Evolutionary conservation across 1,140 invertebrate species (phyloP), one percentile per base, ranked within the genome.

Genomic region (Drosophila lacertosa): DNA sequence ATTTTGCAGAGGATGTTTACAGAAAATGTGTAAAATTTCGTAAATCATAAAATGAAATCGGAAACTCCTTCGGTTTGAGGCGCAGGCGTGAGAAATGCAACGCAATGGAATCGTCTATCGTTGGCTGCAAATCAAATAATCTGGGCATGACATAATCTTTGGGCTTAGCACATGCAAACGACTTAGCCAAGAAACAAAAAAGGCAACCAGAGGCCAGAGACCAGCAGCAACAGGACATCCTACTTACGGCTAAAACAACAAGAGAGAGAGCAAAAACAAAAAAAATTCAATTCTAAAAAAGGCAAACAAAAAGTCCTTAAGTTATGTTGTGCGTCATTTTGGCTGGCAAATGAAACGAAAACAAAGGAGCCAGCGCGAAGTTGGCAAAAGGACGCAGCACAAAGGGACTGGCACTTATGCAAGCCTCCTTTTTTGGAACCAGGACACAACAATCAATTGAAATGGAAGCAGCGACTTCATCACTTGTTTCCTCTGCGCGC

Each of bases 271-370:
- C n/a, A n/a, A n/a, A n/a, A 16, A 42, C 57, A 15, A 32, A 54
- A 18, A 20, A n/a, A 20, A 62, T 58, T 72, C 75, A 73, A 70
- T 88, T 88, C 67, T 66, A 79, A 66, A 90, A 90, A 90, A 90
- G 89, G 89, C 89, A 90, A 79, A 90, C 75, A 89, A 90, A 88
- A 90, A 90, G 89, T 90, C 89, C 89, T 90, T 90, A 90, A 90
- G 89, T 90, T 90, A 90, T 90, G 72, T 90, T 88, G 68, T 66
- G 62, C 76, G 68, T 78, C 74, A 81, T 75, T 80, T 69, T 75
- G 51, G 63, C 76, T 74, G 80, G 71, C 77, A 74, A 75, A 76
- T 60, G 66, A 50, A 69, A 50, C 16, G 45, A 32, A 51, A 77
- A 74, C 80, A 84, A 86, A 69, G 68, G 54, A 64, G 45, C 57